Evolutionary conservation across 2,888 invertebrate genomes (phyloP), one percentile per base, ranked within the genome.

Genomic region (Labia minor): DNA sequence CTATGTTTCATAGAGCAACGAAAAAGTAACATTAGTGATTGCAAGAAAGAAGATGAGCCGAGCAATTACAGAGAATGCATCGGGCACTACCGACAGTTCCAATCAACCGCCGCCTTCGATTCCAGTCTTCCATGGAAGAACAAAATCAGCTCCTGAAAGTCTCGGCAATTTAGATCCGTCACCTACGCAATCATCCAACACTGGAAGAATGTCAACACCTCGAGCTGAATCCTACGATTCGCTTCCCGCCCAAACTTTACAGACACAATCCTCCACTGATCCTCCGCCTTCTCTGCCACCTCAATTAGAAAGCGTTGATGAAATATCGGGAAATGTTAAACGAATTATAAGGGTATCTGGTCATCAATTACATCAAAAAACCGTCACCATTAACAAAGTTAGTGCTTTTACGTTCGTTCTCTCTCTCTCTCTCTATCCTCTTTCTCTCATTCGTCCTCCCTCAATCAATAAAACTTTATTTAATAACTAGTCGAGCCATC

Each of bases 331-430:
- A 18, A 64, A 64, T 64, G 14, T 67, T 3, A 65, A 70, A 19
- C 67, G 68, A 8, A 68, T 70, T 1, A 68, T 72, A 8, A 69
- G 71, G 33, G 68, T 72, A 18, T 72, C 71, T 21, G 72, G 72
- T 3, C 67, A 70, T 16, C 69, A 69, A 62, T 67, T 72, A 4
- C 72, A 71, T 16, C 72, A 73, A 66, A 73, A 73, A 67, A 72
- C 71, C 62, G 72, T 74, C 61, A 73, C 72, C 20, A 73, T 75
- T 21, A 70, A 71, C 16, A 74, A 74, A 70, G 74, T 73, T 68
- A 67, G 68, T 67, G 1, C n/a, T n/a, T n/a, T n/a, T n/a, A n/a
- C n/a, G n/a, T n/a, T n/a, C n/a, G n/a, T n/a, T n/a, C n/a, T n/a
- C n/a, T n/a, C n/a, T n/a, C n/a, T n/a, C n/a, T n/a, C n/a, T n/a